phyloP scores from a whole-genome alignment of 2,797 vertebrate species.

The Cossypha dichroa region DNA sequence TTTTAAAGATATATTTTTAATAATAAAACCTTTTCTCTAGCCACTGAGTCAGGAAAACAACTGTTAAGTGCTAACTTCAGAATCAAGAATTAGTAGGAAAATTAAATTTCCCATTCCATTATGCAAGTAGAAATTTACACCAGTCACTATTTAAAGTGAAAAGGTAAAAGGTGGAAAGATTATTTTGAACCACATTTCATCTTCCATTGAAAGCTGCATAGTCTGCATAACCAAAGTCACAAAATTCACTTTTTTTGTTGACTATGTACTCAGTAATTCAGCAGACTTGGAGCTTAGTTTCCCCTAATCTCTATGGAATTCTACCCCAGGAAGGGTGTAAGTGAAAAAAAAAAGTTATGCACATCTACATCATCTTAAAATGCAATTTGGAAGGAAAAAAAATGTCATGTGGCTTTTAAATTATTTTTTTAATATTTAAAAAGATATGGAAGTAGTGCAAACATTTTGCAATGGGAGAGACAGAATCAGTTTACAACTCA shows the following conservation, averaged over 20 bases:
- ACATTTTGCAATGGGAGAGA: background rate
- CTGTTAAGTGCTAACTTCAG: background rate
- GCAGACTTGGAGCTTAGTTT: background rate
- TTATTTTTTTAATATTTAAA: background rate
- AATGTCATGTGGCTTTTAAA: accelerated
- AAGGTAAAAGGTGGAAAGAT: background rate
- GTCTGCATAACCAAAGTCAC: background rate
- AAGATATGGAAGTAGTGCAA: background rate
- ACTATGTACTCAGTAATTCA: background rate
- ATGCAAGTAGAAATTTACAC: background rate
- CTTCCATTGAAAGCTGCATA: background rate
- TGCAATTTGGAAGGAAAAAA: background rate
- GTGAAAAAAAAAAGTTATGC: background rate
- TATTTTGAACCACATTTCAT: background rate
- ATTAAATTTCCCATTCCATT: background rate
- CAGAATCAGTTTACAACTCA: background rate
- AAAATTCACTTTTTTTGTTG: background rate
- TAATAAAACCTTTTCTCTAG: background rate
- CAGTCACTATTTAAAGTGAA: background rate
- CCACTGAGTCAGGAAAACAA: background rate
- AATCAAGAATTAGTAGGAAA: background rate
- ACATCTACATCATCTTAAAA: background rate
- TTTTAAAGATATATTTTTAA: background rate
- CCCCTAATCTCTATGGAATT: background rate
- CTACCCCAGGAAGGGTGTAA: background rate